Base-by-base conservation (phyloP, 1,140 invertebrate genomes). In the Drosophila setifemur region DNA sequence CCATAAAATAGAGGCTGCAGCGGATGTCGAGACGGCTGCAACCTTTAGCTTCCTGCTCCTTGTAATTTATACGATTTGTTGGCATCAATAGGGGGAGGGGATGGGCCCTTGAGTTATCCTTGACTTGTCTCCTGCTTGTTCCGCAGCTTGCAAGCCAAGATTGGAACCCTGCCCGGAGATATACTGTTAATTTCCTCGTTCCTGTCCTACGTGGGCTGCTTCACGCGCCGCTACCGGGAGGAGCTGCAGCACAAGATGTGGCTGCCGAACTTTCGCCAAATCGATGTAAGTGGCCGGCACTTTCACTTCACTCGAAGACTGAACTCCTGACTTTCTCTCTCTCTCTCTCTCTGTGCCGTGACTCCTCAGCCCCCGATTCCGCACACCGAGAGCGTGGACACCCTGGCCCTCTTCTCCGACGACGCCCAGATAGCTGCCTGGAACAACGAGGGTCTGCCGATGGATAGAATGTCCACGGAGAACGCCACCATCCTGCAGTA, bases 361-460 rank as follows among this genome's bases (percentile, higher is more conserved):
- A 77, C 33, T n/a, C 33, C 14, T 14, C 73, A 94, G 93, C 93
- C 93, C 0, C 93, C 93, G 50, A 97, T 98, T 79, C 95, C 96
- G 4, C 93, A 95, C 54, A 96, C 96, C 0, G 93, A 94, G 67
- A 94, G 93, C 42, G 90, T 97, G 12, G 97, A 98, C 91, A 95
- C 96, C 0, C 91, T 99, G 28, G 91, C 93, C 2, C 92, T 98
- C 82, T 91, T 99, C 43, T 97, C 96, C 3, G 97, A 98, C 89
- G 97, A 98, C 91, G 97, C 97, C 6, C 94, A 95, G 90, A 95
- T 98, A 60, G 97, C 97, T 0, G 91, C 93, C 23, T 99, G 98
- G 98, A 98, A 98, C 85, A 99, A 99, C 90, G 96, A 97, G 91
- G 97, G 97, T 3, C 91, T 99, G 44, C 98, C 98, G 6, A 95